These are phyloP conservation scores for Datnioides undecimradiatus DNA, from an alignment of 2,113 vertebrate species.

Conservation along the genomic window DNA sequence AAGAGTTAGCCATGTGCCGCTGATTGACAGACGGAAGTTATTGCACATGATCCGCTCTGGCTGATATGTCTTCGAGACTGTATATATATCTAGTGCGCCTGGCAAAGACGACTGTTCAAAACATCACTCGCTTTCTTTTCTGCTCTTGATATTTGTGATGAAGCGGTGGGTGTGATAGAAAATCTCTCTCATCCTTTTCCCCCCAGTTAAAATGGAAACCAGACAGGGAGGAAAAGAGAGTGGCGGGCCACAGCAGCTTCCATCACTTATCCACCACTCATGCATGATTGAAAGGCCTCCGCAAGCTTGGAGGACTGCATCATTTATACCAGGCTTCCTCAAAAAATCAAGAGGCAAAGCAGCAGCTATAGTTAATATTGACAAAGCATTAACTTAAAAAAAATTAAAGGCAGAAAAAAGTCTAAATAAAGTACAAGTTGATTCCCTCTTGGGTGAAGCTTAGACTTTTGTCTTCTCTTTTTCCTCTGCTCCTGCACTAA, in stretches of 20 bases:
- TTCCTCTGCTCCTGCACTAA: slow-evolving; percentile 57
- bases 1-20: neutral
- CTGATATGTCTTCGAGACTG: slow-evolving; percentile 45
- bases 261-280: slow-evolving; percentile 82
- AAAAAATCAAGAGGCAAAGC: slow-evolving; percentile 68
- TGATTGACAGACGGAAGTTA: slow-evolving; percentile 62
- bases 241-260: slow-evolving; percentile 68
- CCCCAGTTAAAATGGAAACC: slow-evolving; percentile 74
- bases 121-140: slow-evolving; percentile 61
- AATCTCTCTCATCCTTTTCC: slow-evolving; percentile 71
- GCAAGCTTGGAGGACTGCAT: slow-evolving; percentile 72
- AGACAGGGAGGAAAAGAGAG: slow-evolving; percentile 67
- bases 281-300: slow-evolving; percentile 82
- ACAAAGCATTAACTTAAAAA: slow-evolving; percentile 67
- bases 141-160: slow-evolving; percentile 69
- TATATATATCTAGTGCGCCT: slow-evolving; percentile 45
- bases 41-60: slow-evolving; percentile 42
- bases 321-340: slow-evolving; percentile 71
- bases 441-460: slow-evolving; percentile 63
- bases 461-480: slow-evolving; percentile 57
- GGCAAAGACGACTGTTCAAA: slow-evolving; percentile 54
- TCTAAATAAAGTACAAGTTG: slow-evolving; percentile 71
- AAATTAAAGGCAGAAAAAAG: slow-evolving; percentile 56
- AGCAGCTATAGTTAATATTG: slow-evolving; percentile 76
- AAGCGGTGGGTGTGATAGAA: slow-evolving; percentile 67